Evolutionary conservation across 2,113 vertebrate species (phyloP).

Genomic region (Cinclus mexicanus): DNA sequence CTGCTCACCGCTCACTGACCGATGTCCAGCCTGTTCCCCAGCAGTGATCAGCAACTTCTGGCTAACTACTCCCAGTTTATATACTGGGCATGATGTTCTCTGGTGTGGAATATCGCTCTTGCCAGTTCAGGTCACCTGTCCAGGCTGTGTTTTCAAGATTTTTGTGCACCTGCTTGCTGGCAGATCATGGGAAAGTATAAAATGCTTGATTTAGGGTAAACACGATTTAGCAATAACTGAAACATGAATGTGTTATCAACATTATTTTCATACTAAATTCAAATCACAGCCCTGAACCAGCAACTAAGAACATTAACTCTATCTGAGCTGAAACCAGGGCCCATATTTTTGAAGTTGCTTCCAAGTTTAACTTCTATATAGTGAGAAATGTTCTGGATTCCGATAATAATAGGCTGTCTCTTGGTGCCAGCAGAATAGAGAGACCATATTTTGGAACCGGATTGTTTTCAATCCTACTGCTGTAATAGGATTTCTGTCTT

Average conservation of each 20-base stretch:
- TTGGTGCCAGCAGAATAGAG: neutral
- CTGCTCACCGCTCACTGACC: neutral
- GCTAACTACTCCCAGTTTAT: neutral
- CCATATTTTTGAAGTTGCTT: neutral
- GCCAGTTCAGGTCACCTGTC: neutral
- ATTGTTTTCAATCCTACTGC: neutral
- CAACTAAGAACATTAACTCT: neutral
- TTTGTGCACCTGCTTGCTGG: neutral
- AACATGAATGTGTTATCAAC: neutral
- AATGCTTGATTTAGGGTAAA: neutral
- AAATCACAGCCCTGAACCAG: neutral
- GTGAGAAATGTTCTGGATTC: neutral
- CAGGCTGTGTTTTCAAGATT: neutral
- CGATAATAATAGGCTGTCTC: neutral
- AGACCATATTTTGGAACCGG: neutral
- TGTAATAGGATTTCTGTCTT: neutral
- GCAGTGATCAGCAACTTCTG: neutral
- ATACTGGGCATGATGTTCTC: rapidly evolving
- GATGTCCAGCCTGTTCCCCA: neutral
- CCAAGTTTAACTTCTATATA: neutral
- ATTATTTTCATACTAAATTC: neutral
- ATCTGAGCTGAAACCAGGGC: neutral
- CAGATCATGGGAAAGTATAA: neutral
- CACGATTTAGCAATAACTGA: neutral
- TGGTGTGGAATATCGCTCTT: neutral